Conservation (phyloP, 2,113 vertebrate genomes). For the Corydoras maculifer region DNA sequence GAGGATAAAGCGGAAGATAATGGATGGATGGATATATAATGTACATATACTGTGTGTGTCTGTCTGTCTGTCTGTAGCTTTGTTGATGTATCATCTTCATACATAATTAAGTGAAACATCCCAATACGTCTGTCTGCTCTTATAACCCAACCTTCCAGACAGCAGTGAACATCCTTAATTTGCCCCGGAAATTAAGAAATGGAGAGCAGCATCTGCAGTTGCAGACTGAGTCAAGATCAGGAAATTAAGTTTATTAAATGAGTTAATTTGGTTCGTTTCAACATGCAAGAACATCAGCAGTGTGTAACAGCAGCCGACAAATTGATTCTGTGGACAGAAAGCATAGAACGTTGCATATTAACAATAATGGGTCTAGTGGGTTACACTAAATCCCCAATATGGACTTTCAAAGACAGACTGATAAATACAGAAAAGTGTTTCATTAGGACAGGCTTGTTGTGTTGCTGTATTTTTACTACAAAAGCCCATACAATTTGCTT, state of each 20-base stretch:
- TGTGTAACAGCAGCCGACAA: slow-evolving; percentile 20
- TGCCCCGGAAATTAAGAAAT: slow-evolving; percentile 28
- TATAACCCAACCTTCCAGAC: slow-evolving; percentile 17
- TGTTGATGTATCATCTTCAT: not conserved
- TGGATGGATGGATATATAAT: no score
- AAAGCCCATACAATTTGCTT: no score
- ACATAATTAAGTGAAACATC: not conserved
- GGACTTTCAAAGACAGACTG: not conserved
- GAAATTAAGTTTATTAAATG: slow-evolving; percentile 34
- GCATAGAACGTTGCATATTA: slow-evolving; percentile 29
- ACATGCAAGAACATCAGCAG: slow-evolving; percentile 29
- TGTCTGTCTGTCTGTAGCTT: not conserved
- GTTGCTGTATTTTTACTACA: no score
- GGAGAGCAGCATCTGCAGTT: slow-evolving; percentile 19
- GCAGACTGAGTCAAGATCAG: slow-evolving; percentile 21
- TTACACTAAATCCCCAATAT: slow-evolving; percentile 19
- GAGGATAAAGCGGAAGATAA: no score
- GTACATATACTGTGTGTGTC: not conserved
- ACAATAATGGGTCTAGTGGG: slow-evolving; percentile 28
- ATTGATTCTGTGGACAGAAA: slow-evolving; percentile 40
- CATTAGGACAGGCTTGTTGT: not conserved
- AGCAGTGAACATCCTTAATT: slow-evolving; percentile 23
- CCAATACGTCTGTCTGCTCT: not conserved
- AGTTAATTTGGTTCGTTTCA: slow-evolving; percentile 36
- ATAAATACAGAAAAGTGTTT: not conserved